Evolutionary conservation across 2,797 vertebrate genomes (phyloP), one percentile per base, ranked within the genome.

Genomic region (Sphenopsis melanotis): DNA sequence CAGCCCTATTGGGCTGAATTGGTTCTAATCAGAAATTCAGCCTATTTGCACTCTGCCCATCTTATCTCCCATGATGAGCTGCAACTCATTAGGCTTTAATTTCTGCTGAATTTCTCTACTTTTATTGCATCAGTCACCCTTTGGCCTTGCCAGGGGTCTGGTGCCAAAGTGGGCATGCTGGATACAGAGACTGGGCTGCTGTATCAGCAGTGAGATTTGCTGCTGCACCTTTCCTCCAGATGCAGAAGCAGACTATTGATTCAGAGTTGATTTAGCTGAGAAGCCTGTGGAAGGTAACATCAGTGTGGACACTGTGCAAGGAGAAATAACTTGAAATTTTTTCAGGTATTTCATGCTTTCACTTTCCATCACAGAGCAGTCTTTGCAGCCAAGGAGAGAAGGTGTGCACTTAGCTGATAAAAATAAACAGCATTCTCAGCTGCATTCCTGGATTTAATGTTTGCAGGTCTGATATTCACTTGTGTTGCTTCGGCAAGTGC

Each of bases 391-490:
- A 55, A 85, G 17, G 42, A 36, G 44, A 92, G 82, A 93, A 96
- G 92, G 94, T 94, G 89, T 92, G 80, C 91, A 79, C 79, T 95
- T 90, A 81, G 87, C 85, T 96, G 94, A 90, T 81, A 93, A 96
- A 96, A 96, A 96, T 93, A 93, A 95, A 96, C 72, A 94, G 36
- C 11, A 11, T 83, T 96, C 87, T 72, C 65, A 56, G 59, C 92
- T 91, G 63, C 92, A 91, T 97, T 96, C 87, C 92, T 88, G 87
- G 84, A 92, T 76, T 12, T 94, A 94, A 94, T 94, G 47, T 93
- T 95, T 93, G 94, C 92, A 95, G 94, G 86, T 83, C 85, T 94
- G 89, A 95, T 95, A 93, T n/a, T 97, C 91, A 85, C 94, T 95
- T 66, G 50, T 91, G 92, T 91, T 36, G 12, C 85, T 91, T 72